phyloP scores from a whole-genome alignment of 2,113 vertebrate genomes.

The Merops nubicus region DNA sequence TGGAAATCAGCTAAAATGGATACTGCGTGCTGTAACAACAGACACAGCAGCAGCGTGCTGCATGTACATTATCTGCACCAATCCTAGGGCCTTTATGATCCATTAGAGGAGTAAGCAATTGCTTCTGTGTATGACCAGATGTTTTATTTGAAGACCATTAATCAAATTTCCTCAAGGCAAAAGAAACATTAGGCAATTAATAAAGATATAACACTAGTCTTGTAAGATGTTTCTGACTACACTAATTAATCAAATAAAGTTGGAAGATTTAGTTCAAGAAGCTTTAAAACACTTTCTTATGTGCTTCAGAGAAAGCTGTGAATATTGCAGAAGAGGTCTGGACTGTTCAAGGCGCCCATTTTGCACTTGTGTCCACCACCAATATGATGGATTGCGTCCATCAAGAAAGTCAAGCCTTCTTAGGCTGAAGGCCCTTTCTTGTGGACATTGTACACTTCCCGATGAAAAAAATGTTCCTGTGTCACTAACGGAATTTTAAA shows the following conservation, averaged over 20 bases:
- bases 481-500: not conserved
- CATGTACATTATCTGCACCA: not conserved
- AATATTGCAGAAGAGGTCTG: not conserved
- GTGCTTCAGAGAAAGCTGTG: not conserved
- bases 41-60: not conserved
- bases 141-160: conserved; percentile 10
- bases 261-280: conserved; percentile 5
- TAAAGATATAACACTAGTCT: not conserved
- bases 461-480: not conserved
- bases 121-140: conserved; percentile 18
- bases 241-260: conserved; percentile 30
- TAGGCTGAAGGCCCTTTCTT: not conserved
- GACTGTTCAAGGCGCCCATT: not conserved
- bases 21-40: not conserved
- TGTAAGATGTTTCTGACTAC: not conserved
- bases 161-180: conserved; percentile 47
- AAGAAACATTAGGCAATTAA: conserved; percentile 30
- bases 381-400: not conserved
- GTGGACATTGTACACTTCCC: not conserved
- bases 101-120: not conserved
- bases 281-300: not conserved
- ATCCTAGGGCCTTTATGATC: not conserved
- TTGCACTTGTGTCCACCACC: not conserved
- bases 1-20: not conserved
- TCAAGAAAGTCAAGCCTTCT: not conserved